Percentiles rank a stretch among this genome's conserved stretches.
These are phyloP conservation scores for Chrysotoxum bicinctum DNA, from an alignment of 2,888 invertebrate genomes.

Conservation along the genomic window DNA sequence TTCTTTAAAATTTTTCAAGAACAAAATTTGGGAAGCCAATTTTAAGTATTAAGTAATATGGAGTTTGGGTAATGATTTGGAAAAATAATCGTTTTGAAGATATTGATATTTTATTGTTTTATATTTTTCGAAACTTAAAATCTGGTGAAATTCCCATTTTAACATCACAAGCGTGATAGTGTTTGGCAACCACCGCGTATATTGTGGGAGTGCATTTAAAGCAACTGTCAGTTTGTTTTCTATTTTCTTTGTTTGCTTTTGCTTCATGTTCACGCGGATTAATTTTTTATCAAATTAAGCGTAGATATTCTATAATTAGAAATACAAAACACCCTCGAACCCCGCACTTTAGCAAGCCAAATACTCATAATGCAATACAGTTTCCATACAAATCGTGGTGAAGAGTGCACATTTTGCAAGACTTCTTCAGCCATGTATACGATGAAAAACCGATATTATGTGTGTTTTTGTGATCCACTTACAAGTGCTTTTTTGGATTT, in stretches of 20 bases:
- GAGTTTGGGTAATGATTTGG: too few relatives aligned
- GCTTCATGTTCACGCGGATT: slow-evolving; percentile 35
- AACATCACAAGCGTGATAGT: slow-evolving; percentile 4
- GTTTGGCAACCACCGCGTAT: neutral
- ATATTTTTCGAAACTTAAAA: neutral
- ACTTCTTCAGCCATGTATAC: neutral
- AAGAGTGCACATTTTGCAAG: slow-evolving; percentile 3
- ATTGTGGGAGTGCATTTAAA: slow-evolving; percentile 21
- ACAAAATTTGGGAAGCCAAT: too few relatives aligned
- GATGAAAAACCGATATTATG: neutral
- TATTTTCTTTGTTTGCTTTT: neutral
- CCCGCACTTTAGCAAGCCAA: neutral
- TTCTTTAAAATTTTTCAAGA: too few relatives aligned
- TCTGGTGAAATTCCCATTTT: neutral
- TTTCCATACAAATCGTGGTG: neutral
- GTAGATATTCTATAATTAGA: slow-evolving; percentile 50
- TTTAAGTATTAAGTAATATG: too few relatives aligned
- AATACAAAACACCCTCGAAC: neutral
- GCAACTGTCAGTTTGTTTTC: slow-evolving; percentile 22
- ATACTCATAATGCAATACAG: neutral
- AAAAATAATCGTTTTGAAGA: too few relatives aligned
- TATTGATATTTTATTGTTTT: neutral
- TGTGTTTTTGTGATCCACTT: slow-evolving; percentile 18
- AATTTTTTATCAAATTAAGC: slow-evolving; percentile 47
- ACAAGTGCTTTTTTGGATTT: neutral